phyloP scores from a whole-genome alignment of 30 jellyfish, hydroid and myxozoan species.

The Catostylus mosaicus region DNA sequence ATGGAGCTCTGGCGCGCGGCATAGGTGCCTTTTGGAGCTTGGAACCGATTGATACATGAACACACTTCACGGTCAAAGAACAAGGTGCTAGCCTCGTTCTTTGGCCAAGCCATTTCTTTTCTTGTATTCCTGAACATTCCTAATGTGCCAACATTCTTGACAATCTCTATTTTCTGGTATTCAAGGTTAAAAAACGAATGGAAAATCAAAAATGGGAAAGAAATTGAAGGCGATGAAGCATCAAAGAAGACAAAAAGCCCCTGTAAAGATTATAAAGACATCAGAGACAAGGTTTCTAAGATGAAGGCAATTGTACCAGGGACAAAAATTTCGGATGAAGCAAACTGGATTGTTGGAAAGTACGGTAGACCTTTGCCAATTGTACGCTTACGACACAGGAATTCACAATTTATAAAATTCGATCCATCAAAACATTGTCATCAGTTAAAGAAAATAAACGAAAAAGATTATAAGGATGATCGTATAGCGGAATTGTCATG shows the following conservation, averaged over 20 bases:
- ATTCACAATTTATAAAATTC: conserved; percentile 28
- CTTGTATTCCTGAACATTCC: neutral
- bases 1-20: no score
- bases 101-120: no score
- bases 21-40: no score
- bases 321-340: conserved; percentile 73
- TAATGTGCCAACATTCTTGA: neutral
- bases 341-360: conserved; percentile 92
- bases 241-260: neutral
- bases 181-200: conserved; percentile 77
- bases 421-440: conserved; percentile 98
- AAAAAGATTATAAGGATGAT: conserved; percentile 6
- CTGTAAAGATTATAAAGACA: conserved; percentile 49
- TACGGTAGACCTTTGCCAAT: conserved; percentile 92
- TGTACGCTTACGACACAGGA: conserved; percentile 45
- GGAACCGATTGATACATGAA: no score
- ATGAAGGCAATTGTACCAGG: conserved; percentile 85
- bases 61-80: no score
- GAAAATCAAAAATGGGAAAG: conserved; percentile 1
- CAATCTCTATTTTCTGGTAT: neutral
- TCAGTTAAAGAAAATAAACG: conserved; percentile 67
- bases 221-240: conserved; percentile 6
- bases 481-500: conserved; percentile 37
- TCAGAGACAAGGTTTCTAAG: conserved; percentile 30
- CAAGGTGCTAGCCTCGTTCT: no score